Evolutionary conservation across 2,888 invertebrate genomes (phyloP), one percentile per base, ranked within the genome.

Genomic region (Lepeophtheirus nordmannii): DNA sequence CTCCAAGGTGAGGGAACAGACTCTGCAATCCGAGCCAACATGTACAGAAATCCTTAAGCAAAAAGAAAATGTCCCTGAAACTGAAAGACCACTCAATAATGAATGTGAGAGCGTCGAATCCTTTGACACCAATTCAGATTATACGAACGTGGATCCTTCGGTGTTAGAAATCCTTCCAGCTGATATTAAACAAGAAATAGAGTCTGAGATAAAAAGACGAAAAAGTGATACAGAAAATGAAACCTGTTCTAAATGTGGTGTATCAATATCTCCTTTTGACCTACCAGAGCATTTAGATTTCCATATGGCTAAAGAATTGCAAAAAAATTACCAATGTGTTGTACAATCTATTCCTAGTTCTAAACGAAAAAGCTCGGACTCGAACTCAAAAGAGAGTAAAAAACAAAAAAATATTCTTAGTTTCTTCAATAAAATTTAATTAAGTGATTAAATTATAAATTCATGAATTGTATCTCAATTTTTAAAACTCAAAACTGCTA

Each of bases 241-340:
- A 40, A 66, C 58, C 1, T 61, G 46, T 64, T 40, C 56, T 71
- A 37, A 72, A 73, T 92, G 91, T 75, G 78, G 81, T 37, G 80
- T 82, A 73, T 77, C 74, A 68, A 77, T 91, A 65, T 74, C 79
- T 12, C 70, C 80, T 5, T 79, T 80, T 68, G 84, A 84, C 68
- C 78, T 85, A 71, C 74, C 79, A 0, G 86, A 88, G 72, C 92
- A 92, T 76, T 75, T 80, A 71, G 92, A 93, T 77, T 90, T 83
- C 74, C 93, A 93, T 75, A 80, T 86, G 71, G 93, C 93, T 8
- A 82, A 84, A 72, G 83, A 83, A 72, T 74, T 93, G 64, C 87
- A 83, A 71, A 77, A 80, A 70, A 80, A 83, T n/a, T 12, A 17
- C 3, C 62, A 62, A 11, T 30, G 30, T 30, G 30, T 30, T 30